phyloP scores from a whole-genome alignment of 2,113 vertebrate genomes.

The Pungitius pungitius region DNA sequence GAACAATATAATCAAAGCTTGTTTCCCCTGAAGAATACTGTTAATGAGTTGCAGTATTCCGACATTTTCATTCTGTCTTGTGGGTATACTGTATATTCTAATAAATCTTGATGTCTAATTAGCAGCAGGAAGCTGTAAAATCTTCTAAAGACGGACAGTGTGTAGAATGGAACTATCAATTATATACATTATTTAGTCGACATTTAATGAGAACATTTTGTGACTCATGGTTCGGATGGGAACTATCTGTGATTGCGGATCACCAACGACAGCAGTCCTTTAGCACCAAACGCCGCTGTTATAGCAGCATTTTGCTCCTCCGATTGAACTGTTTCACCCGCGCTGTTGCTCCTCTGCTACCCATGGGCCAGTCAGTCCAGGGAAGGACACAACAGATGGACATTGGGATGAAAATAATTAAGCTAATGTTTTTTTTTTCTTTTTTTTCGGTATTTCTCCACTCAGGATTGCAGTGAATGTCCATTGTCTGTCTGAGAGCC shows the following conservation, averaged over 20 bases:
- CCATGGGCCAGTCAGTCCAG: constrained; percentile 17
- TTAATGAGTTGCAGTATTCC: constrained; percentile 79
- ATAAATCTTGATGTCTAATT: constrained; percentile 78
- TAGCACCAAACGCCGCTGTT: constrained; percentile 29
- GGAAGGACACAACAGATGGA: constrained; percentile 44
- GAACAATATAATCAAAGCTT: constrained; percentile 78
- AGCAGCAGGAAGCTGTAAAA: constrained; percentile 63
- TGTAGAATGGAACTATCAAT: neutral
- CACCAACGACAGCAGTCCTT: constrained; percentile 28
- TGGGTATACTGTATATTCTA: constrained; percentile 72
- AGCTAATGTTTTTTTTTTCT: constrained; percentile 11
- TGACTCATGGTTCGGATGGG: constrained; percentile 24
- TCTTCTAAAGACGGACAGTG: constrained; percentile 61
- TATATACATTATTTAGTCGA: constrained; percentile 35
- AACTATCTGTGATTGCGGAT: constrained; percentile 34
- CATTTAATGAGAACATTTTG: constrained; percentile 36
- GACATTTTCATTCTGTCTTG: constrained; percentile 75
- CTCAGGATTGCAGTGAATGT: constrained; percentile 37
- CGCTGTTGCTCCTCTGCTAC: constrained; percentile 39
- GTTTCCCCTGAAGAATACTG: constrained; percentile 73
- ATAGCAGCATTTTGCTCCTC: constrained; percentile 29
- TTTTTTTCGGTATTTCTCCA: constrained; percentile 23
- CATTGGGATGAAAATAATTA: constrained; percentile 41
- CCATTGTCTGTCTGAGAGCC: constrained; percentile 41
- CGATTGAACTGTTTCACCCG: constrained; percentile 49